Conservation (phyloP, 2,888 invertebrate genomes). For the Cheilosia pagana region DNA sequence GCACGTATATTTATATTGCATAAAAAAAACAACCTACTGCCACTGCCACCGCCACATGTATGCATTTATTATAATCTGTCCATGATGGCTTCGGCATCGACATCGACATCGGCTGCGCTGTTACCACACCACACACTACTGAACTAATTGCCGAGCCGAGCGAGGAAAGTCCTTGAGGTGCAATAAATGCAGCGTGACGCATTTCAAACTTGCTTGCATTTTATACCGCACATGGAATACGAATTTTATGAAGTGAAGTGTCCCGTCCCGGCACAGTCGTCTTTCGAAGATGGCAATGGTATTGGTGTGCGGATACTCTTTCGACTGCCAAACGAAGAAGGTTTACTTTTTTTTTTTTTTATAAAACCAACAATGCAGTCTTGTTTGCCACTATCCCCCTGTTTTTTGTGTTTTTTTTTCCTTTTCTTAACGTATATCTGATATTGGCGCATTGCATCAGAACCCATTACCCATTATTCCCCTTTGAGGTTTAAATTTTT, state of each 20-base stretch:
- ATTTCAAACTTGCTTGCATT: constrained; percentile 59
- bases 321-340: constrained; percentile 18
- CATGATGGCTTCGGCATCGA: constrained; percentile 53
- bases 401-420: constrained; percentile 11
- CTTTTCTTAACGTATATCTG: constrained; percentile 29
- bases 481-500: constrained; percentile 1
- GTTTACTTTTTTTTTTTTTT: constrained; percentile 15
- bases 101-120: constrained; percentile 17
- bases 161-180: constrained; percentile 80
- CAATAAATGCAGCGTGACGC: constrained; percentile 78
- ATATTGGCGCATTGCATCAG: constrained; percentile 60
- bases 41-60: constrained; percentile 43
- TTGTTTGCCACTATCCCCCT: constrained; percentile 20
- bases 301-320: constrained; percentile 2
- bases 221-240: constrained; percentile 1
- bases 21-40: constrained; percentile 13
- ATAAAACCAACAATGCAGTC: constrained; percentile 16
- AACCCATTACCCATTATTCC: constrained; percentile 42
- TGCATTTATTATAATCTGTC: constrained; percentile 38
- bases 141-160: constrained; percentile 76
- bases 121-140: constrained; percentile 75
- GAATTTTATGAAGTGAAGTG: constrained; percentile 15
- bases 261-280: background rate
- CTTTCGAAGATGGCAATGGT: constrained; percentile 29
- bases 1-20: constrained; percentile 19